Percentiles rank a stretch among this genome's conserved stretches.
phyloP scores from a whole-genome alignment of 2,888 invertebrate genomes.

The Candidula unifasciata region DNA sequence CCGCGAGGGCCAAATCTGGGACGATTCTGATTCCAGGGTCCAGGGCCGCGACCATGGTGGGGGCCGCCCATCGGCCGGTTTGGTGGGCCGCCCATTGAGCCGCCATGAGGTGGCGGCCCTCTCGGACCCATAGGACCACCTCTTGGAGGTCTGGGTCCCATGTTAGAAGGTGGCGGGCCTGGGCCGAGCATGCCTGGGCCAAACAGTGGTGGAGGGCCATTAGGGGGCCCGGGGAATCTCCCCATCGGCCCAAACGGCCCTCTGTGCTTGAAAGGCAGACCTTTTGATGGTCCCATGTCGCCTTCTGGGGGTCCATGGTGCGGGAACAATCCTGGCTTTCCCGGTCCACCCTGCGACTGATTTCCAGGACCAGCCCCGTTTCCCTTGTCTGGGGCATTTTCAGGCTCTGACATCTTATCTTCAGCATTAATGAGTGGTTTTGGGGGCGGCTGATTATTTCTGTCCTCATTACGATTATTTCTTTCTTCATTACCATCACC shows the following conservation, averaged over 20 bases:
- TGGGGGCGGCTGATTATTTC: constrained; percentile 29
- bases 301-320: constrained; percentile 33
- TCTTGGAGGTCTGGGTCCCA: constrained; percentile 43
- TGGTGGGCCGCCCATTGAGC: constrained; percentile 44
- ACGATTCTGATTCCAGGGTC: constrained; percentile 40
- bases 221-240: constrained; percentile 41
- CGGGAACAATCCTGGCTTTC: constrained; percentile 48
- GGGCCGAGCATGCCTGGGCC: constrained; percentile 41
- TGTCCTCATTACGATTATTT: constrained; percentile 20
- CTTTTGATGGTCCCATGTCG: constrained; percentile 39
- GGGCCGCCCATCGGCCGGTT: constrained; percentile 34
- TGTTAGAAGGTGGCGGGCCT: constrained; percentile 41
- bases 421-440: constrained; percentile 38
- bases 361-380: not conserved
- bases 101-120: constrained; percentile 48
- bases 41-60: constrained; percentile 40
- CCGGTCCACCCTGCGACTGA: constrained; percentile 10
- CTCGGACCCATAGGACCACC: constrained; percentile 47
- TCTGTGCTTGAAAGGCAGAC: constrained; percentile 38
- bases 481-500: not conserved
- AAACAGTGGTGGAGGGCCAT: constrained; percentile 43
- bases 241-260: constrained; percentile 38
- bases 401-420: constrained; percentile 16
- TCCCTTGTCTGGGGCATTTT: not conserved
- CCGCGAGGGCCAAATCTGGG: constrained; percentile 47